Evolutionary conservation across 2,888 invertebrate genomes (phyloP).

Genomic region (Orthosia gothica): DNA sequence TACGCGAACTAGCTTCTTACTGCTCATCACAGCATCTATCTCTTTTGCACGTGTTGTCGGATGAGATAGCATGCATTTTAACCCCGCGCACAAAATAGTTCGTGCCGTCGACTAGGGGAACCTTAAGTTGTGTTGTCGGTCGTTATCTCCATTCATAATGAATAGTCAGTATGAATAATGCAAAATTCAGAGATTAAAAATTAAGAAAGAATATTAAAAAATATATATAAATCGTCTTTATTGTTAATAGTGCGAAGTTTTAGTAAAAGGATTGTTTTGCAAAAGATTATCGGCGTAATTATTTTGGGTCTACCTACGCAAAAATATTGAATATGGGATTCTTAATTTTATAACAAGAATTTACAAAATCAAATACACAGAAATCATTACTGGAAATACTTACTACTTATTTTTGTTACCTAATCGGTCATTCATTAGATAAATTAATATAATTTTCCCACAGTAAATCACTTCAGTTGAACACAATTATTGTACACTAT

Average conservation of each 20-base stretch:
- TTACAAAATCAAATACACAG: background rate
- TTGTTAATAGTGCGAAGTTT: no score
- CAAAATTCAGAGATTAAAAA: background rate
- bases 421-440: background rate
- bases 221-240: no score
- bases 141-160: background rate
- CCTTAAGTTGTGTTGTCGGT: background rate
- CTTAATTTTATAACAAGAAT: background rate
- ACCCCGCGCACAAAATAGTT: no score
- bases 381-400: background rate
- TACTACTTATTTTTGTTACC: background rate
- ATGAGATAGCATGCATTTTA: no score
- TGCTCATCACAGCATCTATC: no score
- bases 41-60: no score
- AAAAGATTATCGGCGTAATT: background rate
- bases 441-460: constrained; percentile 60
- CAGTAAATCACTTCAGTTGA: constrained; percentile 72
- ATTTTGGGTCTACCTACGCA: background rate
- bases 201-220: background rate
- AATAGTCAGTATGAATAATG: background rate
- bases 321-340: background rate
- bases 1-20: no score
- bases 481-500: constrained; percentile 68
- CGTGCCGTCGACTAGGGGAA: no score
- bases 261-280: no score